Conservation (phyloP, 1,140 invertebrate genomes). For the Sesamia nonagrioides region DNA sequence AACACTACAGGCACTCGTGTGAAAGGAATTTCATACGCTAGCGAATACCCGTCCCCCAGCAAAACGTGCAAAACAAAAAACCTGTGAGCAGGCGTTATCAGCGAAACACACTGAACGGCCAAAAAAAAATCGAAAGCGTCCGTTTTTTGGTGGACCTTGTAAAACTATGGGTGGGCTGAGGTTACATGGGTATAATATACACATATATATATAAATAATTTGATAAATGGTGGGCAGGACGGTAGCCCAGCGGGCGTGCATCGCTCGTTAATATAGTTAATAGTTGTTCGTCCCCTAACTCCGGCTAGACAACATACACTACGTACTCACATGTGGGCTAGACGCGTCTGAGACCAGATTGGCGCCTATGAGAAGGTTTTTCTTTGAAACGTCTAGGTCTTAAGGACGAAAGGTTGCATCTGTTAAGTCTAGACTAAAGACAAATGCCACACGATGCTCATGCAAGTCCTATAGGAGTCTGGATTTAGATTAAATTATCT, state of each 20-base stretch:
- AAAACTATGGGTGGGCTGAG: constrained; percentile 32
- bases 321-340: constrained; percentile 2
- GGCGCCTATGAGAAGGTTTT: neutral
- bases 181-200: constrained; percentile 12
- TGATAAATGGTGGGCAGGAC: constrained; percentile 62
- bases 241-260: constrained; percentile 67
- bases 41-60: neutral
- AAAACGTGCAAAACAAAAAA: constrained; percentile 28
- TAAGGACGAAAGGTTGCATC: neutral
- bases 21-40: constrained; percentile 14
- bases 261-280: constrained; percentile 67
- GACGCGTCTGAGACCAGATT: constrained; percentile 28
- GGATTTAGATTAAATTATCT: no score
- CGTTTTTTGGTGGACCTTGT: constrained; percentile 45
- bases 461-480: no score
- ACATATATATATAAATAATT: constrained; percentile 63
- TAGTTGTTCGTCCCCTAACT: constrained; percentile 53
- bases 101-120: constrained; percentile 22
- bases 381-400: neutral
- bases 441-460: no score
- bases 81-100: constrained; percentile 41
- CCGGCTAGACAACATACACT: neutral
- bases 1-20: neutral
- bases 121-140: constrained; percentile 29
- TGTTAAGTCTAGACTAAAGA: neutral